Percentiles rank a stretch among this genome's conserved stretches.
Conservation (phyloP, 2,797 vertebrate genomes). For the Taenioides sp. region DNA sequence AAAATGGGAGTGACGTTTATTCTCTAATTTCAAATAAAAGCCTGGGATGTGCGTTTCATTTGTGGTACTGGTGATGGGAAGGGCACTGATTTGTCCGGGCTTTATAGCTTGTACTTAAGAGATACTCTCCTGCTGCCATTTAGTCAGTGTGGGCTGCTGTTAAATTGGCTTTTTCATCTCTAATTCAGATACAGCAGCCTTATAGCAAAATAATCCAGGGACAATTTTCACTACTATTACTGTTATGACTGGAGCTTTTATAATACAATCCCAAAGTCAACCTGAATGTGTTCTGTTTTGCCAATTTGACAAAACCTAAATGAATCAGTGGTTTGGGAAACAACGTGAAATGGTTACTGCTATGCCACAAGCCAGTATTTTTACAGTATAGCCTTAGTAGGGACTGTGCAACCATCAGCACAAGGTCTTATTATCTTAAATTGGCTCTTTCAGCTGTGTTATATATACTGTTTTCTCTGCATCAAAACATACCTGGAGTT, state of each 20-base stretch:
- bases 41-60: conserved; percentile 48
- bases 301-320: neutral
- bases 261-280: neutral
- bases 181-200: neutral
- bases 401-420: no score
- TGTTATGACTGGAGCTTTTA: neutral
- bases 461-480: no score
- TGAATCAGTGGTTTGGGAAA: neutral
- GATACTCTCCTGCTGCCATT: conserved; percentile 21
- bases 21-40: conserved; percentile 57
- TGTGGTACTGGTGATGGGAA: conserved; percentile 21
- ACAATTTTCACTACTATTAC: neutral
- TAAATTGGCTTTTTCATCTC: conserved; percentile 24
- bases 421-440: no score
- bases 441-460: no score
- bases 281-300: neutral
- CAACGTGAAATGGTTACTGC: neutral
- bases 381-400: no score
- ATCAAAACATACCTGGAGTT: no score
- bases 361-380: neutral
- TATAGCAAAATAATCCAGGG: neutral
- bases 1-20: conserved; percentile 59
- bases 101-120: conserved; percentile 29
- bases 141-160: neutral
- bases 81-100: conserved; percentile 12